Percentiles rank a stretch among this genome's conserved stretches.
phyloP scores from a whole-genome alignment of 2,113 vertebrate genomes.

The Xiphorhynchus elegans region DNA sequence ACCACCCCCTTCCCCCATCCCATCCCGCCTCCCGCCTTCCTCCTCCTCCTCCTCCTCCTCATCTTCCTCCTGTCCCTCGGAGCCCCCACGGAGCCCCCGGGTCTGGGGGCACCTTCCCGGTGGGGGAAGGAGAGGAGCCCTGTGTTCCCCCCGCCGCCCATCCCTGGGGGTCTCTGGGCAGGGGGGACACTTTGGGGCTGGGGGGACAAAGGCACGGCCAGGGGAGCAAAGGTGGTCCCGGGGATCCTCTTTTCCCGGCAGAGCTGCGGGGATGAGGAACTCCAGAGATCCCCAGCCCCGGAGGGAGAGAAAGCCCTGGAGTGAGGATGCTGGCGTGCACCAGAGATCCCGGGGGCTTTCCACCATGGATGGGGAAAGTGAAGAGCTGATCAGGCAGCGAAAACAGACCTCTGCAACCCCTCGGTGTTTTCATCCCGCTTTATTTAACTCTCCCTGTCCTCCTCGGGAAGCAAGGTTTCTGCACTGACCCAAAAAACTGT shows the following conservation, averaged over 20 bases:
- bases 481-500: background rate
- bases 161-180: background rate
- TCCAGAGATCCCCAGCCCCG: background rate
- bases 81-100: background rate
- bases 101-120: background rate
- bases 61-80: background rate
- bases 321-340: background rate
- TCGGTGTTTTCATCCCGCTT: background rate
- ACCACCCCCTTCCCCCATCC: background rate
- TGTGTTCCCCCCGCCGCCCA: background rate
- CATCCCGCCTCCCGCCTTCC: background rate
- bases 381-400: background rate
- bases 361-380: background rate
- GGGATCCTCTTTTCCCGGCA: background rate
- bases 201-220: background rate
- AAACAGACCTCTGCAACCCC: background rate
- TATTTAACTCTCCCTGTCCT: background rate
- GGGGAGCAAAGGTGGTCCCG: background rate
- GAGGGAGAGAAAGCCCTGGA: background rate
- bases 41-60: background rate
- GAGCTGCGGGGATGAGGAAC: background rate
- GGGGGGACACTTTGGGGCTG: background rate
- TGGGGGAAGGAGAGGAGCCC: background rate
- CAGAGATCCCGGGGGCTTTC: background rate
- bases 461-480: background rate